Percentiles rank a stretch among this genome's conserved stretches.
Conservation (phyloP, 1,140 invertebrate species). For the Marisa cornuarietis region DNA sequence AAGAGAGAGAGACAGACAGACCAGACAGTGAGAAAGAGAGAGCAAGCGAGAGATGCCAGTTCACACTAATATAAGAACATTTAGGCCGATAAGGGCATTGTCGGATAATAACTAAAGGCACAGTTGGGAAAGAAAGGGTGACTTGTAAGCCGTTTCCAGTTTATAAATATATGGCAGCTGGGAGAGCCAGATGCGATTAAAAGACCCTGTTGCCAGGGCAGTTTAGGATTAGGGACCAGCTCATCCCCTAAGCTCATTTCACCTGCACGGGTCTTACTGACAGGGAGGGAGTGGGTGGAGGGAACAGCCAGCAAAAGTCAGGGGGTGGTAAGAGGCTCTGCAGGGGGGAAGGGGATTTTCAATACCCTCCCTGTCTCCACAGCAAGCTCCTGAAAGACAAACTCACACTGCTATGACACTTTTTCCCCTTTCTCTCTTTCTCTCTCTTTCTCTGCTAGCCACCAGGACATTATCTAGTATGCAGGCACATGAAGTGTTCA, state of each 20-base stretch:
- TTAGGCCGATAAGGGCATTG: too few relatives aligned
- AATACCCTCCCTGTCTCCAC: too few relatives aligned
- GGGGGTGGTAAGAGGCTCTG: neutral
- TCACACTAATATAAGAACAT: too few relatives aligned
- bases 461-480: too few relatives aligned
- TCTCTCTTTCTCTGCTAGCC: too few relatives aligned
- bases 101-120: neutral
- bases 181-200: slow-evolving; percentile 6
- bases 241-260: slow-evolving; percentile 6
- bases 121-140: slow-evolving; percentile 2
- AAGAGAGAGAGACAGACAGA: too few relatives aligned
- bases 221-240: slow-evolving; percentile 8
- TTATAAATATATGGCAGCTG: slow-evolving; percentile 5
- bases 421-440: too few relatives aligned
- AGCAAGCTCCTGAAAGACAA: too few relatives aligned
- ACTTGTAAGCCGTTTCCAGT: neutral
- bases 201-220: neutral
- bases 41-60: slow-evolving; percentile 5
- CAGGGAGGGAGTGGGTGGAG: neutral
- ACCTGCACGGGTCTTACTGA: neutral
- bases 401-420: too few relatives aligned
- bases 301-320: neutral
- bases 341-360: too few relatives aligned
- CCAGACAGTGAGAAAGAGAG: slow-evolving; percentile 15
- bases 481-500: too few relatives aligned